Percentiles rank a stretch among this genome's conserved stretches.
phyloP scores from a whole-genome alignment of 1,140 invertebrate genomes.

The Glomeris maerens region DNA sequence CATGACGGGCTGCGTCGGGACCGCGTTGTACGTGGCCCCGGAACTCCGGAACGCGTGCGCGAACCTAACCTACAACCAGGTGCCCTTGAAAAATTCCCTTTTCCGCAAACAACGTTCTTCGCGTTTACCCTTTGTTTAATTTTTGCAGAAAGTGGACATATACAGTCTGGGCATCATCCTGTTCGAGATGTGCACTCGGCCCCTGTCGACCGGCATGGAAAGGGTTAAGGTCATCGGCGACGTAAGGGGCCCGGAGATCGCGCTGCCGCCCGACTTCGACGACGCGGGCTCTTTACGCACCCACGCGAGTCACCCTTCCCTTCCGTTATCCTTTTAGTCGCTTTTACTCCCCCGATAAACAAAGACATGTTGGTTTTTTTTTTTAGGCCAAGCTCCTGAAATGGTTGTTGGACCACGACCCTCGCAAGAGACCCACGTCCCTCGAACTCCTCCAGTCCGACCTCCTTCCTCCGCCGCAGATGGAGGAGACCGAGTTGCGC shows the following conservation, averaged over 20 bases:
- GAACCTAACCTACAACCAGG: constrained; percentile 59
- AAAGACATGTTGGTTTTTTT: constrained; percentile 12
- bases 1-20: constrained; percentile 70
- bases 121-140: too few relatives aligned
- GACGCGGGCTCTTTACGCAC: constrained; percentile 18
- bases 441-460: constrained; percentile 63
- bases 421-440: constrained; percentile 62
- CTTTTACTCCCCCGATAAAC: not conserved
- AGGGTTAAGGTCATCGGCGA: constrained; percentile 56
- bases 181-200: constrained; percentile 85
- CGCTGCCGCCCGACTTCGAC: constrained; percentile 47
- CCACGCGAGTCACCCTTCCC: too few relatives aligned
- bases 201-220: constrained; percentile 74
- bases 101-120: constrained; percentile 10
- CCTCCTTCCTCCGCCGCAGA: constrained; percentile 55
- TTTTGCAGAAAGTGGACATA: constrained; percentile 77
- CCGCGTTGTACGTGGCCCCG: constrained; percentile 82
- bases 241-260: constrained; percentile 48
- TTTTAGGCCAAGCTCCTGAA: constrained; percentile 35
- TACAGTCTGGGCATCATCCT: constrained; percentile 82
- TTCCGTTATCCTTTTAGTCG: too few relatives aligned
- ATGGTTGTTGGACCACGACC: constrained; percentile 74
- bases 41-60: constrained; percentile 55
- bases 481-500: constrained; percentile 63
- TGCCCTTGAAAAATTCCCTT: constrained; percentile 14